These are phyloP conservation scores for Hydropsyche tenuis DNA, from an alignment of 1,140 invertebrate genomes.

Conservation along the genomic window DNA sequence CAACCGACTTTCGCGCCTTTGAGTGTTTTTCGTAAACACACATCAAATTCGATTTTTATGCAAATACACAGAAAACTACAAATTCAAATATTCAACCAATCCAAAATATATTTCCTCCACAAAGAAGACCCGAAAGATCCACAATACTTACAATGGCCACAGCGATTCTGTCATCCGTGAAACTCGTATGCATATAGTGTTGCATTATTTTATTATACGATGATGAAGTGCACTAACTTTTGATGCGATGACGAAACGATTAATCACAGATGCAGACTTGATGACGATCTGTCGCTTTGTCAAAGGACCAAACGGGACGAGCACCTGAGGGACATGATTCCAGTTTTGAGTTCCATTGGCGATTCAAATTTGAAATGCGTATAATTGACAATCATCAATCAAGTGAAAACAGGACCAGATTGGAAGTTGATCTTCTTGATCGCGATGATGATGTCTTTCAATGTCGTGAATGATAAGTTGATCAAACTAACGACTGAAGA, in stretches of 20 bases:
- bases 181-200: conserved; percentile 12
- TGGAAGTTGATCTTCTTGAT: background rate
- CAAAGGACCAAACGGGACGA: conserved; percentile 8
- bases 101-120: background rate
- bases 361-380: conserved; percentile 34
- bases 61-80: too few species aligned
- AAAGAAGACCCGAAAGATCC: background rate
- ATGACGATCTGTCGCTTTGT: background rate
- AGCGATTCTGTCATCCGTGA: background rate
- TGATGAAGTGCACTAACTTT: conserved; percentile 2
- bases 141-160: background rate
- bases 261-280: background rate
- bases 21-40: too few species aligned
- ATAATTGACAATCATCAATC: conserved; percentile 48
- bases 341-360: conserved; percentile 42
- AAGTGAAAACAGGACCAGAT: conserved; percentile 17
- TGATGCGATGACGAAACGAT: background rate
- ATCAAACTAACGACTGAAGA: too few species aligned
- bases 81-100: background rate
- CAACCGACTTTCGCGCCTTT: too few species aligned
- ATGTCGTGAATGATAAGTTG: too few species aligned
- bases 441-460: too few species aligned
- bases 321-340: conserved; percentile 42
- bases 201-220: background rate
- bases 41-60: too few species aligned